Evolutionary conservation across 2,797 vertebrate species (phyloP), one percentile per base, ranked within the genome.

Genomic region (Fistularia commersonii): DNA sequence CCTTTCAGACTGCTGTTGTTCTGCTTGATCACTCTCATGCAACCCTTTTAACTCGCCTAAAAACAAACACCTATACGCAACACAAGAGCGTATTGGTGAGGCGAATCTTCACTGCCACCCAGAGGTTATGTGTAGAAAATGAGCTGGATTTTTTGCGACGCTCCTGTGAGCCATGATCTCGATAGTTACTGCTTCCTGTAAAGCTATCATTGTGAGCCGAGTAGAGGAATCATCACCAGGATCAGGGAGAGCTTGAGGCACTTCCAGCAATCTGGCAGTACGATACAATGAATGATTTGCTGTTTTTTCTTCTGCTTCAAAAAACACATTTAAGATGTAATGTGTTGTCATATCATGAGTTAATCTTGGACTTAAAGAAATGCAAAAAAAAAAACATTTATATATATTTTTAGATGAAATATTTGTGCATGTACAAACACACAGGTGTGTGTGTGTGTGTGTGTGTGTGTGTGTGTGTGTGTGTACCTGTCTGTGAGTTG

Each of bases 61-160:
- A 23, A 40, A 10, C 41, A 14, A 7, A 33, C 38, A 39, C 53
- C n/a, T n/a, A 68, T 49, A 70, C 51, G 40, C 8, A 23, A 2
- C 23, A 44, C 37, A 14, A 34, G 7, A n/a, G 35, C 32, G 7
- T 9, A 32, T 41, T 32, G 48, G 32, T 53, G 71, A 58, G 69
- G 77, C 74, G 79, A 55, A 56, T 44, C 74, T 77, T 66, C 76
- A 81, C 81, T 88, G 83, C 79, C 84, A 82, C 79, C 86, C 78
- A 65, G 45, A 78, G 86, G 44, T 68, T 6, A 1, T 6, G 13
- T 39, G 44, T 32, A 48, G 50, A 53, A 52, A 44, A 41, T 1
- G 11, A 44, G 32, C 3, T 5, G 11, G 51, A 48, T 39, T 32
- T 42, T 38, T 34, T 14, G 33, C 15, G 9, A 13, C 11, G 15